These are phyloP conservation scores for Penelope pileata DNA, from an alignment of 2,113 vertebrate genomes.

Conservation along the genomic window DNA sequence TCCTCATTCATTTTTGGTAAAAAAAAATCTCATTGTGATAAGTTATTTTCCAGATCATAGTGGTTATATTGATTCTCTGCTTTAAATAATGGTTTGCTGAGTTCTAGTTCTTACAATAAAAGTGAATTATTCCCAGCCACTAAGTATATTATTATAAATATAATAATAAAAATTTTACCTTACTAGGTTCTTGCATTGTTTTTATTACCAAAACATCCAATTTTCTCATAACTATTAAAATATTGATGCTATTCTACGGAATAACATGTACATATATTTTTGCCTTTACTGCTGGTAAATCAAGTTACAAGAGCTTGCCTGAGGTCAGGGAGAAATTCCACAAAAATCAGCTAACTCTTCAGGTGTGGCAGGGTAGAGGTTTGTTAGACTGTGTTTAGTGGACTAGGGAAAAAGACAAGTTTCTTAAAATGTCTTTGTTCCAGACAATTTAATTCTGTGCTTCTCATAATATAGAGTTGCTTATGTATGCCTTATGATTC, in stretches of 20 bases:
- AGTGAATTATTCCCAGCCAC: neutral
- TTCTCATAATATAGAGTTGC: neutral
- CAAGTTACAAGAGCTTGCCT: neutral
- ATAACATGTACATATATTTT: neutral
- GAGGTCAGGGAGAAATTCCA: neutral
- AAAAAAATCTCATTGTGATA: neutral
- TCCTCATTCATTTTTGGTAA: neutral
- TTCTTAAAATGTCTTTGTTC: neutral
- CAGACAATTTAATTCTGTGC: neutral
- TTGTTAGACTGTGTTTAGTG: neutral
- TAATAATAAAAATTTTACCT: too few relatives aligned
- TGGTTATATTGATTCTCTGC: neutral
- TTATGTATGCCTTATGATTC: neutral
- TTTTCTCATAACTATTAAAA: neutral
- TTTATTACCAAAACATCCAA: neutral
- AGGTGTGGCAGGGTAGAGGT: neutral
- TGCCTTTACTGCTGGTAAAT: neutral
- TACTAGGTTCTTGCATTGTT: rapidly evolving
- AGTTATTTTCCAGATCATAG: neutral
- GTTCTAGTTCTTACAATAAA: neutral
- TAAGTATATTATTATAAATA: rapidly evolving
- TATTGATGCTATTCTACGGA: neutral
- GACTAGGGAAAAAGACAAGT: neutral
- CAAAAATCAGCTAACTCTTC: neutral
- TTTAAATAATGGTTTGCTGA: neutral